These are phyloP conservation scores for Megathymus violae DNA, from an alignment of 1,140 invertebrate genomes.

Conservation along the genomic window DNA sequence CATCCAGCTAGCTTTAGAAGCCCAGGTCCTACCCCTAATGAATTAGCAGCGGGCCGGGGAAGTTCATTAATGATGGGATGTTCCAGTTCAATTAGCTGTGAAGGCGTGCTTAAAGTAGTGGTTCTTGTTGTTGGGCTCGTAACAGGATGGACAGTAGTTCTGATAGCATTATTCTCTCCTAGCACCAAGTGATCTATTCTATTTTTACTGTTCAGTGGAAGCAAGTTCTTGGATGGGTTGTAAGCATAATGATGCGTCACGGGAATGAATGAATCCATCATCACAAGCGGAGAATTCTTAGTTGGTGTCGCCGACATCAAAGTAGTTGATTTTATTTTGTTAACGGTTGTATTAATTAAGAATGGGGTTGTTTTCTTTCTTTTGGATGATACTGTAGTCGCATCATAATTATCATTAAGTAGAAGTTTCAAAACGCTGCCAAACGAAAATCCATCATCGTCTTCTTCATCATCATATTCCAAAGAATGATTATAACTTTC, in stretches of 20 bases:
- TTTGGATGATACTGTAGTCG: conserved; percentile 52
- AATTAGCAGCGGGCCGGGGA: conserved; percentile 41
- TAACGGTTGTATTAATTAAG: conserved; percentile 25
- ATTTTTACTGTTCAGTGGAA: conserved; percentile 53
- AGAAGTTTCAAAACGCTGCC: conserved; percentile 85
- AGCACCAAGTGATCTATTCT: conserved; percentile 75
- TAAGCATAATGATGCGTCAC: conserved; percentile 55
- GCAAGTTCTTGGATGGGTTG: conserved; percentile 51
- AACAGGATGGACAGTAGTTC: conserved; percentile 47
- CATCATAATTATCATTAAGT: conserved; percentile 78
- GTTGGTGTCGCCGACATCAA: conserved; percentile 23
- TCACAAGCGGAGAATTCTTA: conserved; percentile 25
- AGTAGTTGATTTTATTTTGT: conserved; percentile 33
- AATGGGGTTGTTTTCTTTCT: conserved; percentile 44
- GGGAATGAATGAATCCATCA: conserved; percentile 52
- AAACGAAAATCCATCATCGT: conserved; percentile 83
- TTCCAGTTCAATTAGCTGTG: conserved; percentile 42
- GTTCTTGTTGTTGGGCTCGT: too few species aligned
- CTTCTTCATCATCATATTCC: conserved; percentile 72
- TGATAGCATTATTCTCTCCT: conserved; percentile 71
- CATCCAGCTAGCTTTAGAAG: conserved; percentile 93
- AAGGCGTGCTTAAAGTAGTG: too few species aligned
- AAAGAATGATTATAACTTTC: conserved; percentile 44
- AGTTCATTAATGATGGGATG: conserved; percentile 32
- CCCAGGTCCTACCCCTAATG: conserved; percentile 68